Base-by-base conservation (phyloP, 2,797 vertebrate species). In the Hemitrygon akajei region DNA sequence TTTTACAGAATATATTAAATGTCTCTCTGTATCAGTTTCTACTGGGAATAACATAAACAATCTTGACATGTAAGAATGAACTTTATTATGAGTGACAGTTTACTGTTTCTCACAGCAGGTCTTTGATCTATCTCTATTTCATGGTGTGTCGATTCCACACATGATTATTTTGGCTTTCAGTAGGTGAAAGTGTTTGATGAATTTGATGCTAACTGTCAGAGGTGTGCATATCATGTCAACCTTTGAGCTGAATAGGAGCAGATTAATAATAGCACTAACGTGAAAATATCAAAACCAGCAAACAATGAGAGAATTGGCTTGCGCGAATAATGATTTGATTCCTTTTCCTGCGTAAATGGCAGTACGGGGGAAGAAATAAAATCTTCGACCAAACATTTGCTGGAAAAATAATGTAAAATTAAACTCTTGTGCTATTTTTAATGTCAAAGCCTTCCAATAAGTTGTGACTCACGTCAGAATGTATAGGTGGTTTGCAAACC, bases 161-260 rank as follows among this genome's bases (percentile, higher is more conserved):
- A 96, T 97, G 97, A 98, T 98, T 97, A 97, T 97, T 96, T 97
- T 95, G 95, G 94, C 96, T 97, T 97, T 98, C 97, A 97, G 98
- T 98, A 98, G 98, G 96, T 96, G 96, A 95, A 96, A 95, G 97
- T 97, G 97, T 98, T 98, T 98, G 96, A 97, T 97, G 97, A 98
- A 98, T 98, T 97, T 97, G 97, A 98, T 98, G 98, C 97, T 92
- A 96, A 97, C 98, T 98, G 98, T 98, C 98, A 98, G 96, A 95
- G 94, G 95, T 94, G 94, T 95, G 96, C 96, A 93, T 96, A 96
- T 97, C 97, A 97, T 97, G 97, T 96, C 96, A 97, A 95, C 96
- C 95, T 95, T 95, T 94, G 96, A 96, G 97, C 97, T 97, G 97
- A 97, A 97, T 97, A 95, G 94, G 95, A 97, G 95, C 98, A 98